These are phyloP conservation scores for Regulus satrapa DNA, from an alignment of 2,113 vertebrate species.

Conservation along the genomic window DNA sequence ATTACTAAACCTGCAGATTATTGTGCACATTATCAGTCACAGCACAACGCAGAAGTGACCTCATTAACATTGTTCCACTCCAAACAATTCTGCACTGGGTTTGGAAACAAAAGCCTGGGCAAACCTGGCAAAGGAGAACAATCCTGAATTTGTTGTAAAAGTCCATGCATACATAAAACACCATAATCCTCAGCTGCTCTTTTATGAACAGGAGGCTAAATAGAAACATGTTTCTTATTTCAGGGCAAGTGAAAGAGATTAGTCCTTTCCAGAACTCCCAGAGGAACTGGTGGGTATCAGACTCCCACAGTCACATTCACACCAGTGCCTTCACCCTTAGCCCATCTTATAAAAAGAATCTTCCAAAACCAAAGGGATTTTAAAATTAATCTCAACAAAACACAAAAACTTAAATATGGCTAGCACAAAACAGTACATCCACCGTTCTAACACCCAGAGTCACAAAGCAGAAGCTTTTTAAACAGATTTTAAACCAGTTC, in stretches of 20 bases:
- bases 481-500: not conserved
- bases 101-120: not conserved
- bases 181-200: not conserved
- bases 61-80: not conserved
- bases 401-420: not conserved
- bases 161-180: not conserved
- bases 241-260: not conserved
- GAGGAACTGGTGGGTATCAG: not conserved
- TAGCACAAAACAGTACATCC: not conserved
- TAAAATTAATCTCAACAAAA: not conserved
- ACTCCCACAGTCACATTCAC: not conserved
- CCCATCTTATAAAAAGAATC: too few relatives aligned
- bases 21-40: not conserved
- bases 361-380: not conserved
- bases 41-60: not conserved
- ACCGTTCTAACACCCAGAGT: not conserved
- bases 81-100: not conserved
- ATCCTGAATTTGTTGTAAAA: not conserved
- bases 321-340: fast-evolving
- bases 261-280: not conserved
- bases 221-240: not conserved
- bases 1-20: not conserved
- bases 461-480: not conserved
- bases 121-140: not conserved
- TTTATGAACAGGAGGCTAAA: not conserved